phyloP scores from a whole-genome alignment of 2,113 vertebrate genomes.

The Indicator maculatus region DNA sequence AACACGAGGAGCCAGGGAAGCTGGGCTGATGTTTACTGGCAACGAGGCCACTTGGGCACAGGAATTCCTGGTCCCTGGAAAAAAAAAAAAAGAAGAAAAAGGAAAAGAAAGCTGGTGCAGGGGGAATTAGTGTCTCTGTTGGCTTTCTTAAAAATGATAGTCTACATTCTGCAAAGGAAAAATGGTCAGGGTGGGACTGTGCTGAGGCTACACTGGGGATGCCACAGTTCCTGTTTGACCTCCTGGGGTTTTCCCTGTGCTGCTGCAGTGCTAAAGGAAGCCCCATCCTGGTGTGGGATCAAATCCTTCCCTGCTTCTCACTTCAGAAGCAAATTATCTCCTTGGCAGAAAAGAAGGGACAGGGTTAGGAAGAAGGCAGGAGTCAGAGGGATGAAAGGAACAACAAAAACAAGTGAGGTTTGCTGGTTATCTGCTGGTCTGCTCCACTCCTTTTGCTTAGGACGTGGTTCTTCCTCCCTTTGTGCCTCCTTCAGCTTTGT shows the following conservation, averaged over 20 bases:
- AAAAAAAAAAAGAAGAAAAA: not conserved
- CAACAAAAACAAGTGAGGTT: not conserved
- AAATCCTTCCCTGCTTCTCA: not conserved
- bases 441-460: accelerated
- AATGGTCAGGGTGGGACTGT: not conserved
- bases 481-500: not conserved
- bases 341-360: accelerated
- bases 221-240: accelerated
- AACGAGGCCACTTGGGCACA: not conserved
- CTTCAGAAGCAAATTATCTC: not conserved
- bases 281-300: accelerated
- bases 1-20: not conserved
- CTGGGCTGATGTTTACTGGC: not conserved
- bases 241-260: not conserved
- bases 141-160: accelerated
- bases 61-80: constrained; percentile 7
- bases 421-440: not conserved
- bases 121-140: too few species aligned
- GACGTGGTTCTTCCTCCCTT: not conserved
- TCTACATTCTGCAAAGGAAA: not conserved
- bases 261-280: accelerated
- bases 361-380: too few species aligned
- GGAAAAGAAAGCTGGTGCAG: too few species aligned
- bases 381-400: not conserved
- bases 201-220: not conserved